Evolutionary conservation across 1,140 invertebrate genomes (phyloP), one percentile per base, ranked within the genome.

Genomic region (Drosophila santomea): DNA sequence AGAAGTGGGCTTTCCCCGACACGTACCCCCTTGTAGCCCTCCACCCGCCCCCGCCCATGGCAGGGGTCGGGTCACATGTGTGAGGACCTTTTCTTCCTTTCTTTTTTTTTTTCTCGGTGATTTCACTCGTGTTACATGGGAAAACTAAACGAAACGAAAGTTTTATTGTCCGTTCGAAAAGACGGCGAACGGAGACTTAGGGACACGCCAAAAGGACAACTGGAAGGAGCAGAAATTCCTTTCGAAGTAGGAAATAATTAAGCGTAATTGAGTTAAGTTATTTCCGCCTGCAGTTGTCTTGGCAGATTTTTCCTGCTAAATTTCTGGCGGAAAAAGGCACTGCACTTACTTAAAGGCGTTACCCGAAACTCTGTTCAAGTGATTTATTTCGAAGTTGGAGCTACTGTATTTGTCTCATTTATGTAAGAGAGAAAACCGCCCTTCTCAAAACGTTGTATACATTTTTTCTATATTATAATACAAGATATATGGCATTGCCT

Each of bases 241-340:
- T 84, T 55, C 66, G 69, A 83, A 90, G 86, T 86, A 90, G 86
- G 85, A 90, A 90, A 90, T 90, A 90, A 90, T 90, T 90, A 90
- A 90, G 86, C 86, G 75, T 90, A 90, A 90, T 90, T 90, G 86
- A 90, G 86, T 90, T 90, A 88, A 90, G 85, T 84, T 85, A 89
- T 89, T 89, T 89, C 85, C 83, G 63, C 60, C 56, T 84, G 69
- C 82, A 78, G 64, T 81, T 81, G 76, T 76, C 72, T 67, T 67
- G n/a, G 10, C 54, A 54, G 50, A 67, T 35, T 75, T 41, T 50
- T 47, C 54, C 43, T 20, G 35, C 14, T 12, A 8, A 14, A 20
- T 17, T 14, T 56, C 48, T 4, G 25, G 25, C 15, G 20, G 11
- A 17, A n/a, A 23, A 36, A 25, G n/a, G 25, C 61, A 66, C 12